phyloP scores from a whole-genome alignment of 2,888 invertebrate species.

The Torymus tubicola region DNA sequence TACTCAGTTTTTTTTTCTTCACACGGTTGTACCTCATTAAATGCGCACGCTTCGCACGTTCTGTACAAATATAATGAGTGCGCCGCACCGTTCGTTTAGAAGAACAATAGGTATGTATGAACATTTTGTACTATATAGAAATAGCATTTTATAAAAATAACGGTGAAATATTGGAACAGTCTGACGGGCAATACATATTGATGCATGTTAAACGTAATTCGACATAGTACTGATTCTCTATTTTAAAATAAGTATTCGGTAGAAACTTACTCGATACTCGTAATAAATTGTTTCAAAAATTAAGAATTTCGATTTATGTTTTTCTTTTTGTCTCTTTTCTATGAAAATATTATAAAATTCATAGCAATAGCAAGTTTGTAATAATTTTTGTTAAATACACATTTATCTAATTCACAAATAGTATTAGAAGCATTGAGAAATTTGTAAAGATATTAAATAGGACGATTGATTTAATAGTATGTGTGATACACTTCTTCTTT shows the following conservation, averaged over 20 bases:
- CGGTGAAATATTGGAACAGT: slow-evolving; percentile 43
- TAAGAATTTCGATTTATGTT: slow-evolving; percentile 19
- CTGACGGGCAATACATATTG: slow-evolving; percentile 6
- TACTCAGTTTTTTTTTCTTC: slow-evolving; percentile 25
- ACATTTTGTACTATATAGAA: slow-evolving; percentile 47
- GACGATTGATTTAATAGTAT: slow-evolving; percentile 18
- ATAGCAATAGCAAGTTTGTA: slow-evolving; percentile 32
- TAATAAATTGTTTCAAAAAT: slow-evolving; percentile 34
- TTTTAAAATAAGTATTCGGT: slow-evolving; percentile 28
- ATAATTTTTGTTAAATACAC: slow-evolving; percentile 30
- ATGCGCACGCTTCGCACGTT: slow-evolving; percentile 28
- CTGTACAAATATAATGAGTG: slow-evolving; percentile 45
- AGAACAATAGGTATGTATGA: slow-evolving; percentile 45
- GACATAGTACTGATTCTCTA: slow-evolving; percentile 28
- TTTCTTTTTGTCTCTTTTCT: slow-evolving; percentile 39
- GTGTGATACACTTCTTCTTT: slow-evolving; percentile 31
- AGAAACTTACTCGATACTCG: slow-evolving; percentile 23
- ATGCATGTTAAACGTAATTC: slow-evolving; percentile 27
- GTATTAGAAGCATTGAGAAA: slow-evolving; percentile 39
- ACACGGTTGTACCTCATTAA: slow-evolving; percentile 7
- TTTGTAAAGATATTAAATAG: slow-evolving; percentile 30
- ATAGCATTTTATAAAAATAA: slow-evolving; percentile 51
- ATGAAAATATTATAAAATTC: slow-evolving; percentile 55
- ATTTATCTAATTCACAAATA: slow-evolving; percentile 43
- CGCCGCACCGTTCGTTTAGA: not conserved